Evolutionary conservation across 37 sponge, comb jelly and placozoan species (phyloP), one percentile per base, ranked within the genome.

Genomic region (Bolinopsis microptera): DNA sequence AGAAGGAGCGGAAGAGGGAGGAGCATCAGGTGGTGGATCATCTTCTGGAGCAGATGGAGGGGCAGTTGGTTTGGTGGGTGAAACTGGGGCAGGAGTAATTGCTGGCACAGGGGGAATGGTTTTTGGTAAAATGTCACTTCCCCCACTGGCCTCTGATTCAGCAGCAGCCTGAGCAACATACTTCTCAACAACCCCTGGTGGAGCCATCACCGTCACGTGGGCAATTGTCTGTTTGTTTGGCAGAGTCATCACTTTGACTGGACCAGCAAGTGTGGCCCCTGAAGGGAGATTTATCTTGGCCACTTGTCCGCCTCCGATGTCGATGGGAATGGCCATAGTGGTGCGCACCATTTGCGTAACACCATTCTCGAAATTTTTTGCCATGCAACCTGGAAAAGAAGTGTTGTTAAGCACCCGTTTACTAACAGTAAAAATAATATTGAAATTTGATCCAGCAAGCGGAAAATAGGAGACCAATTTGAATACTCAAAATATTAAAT

Each of bases 161-260:
- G 90, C 90, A 25, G 90, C 90, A 21, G 90, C 90, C 61, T 86
- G 90, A 24, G 90, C 90, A 40, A 86, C 90, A 27, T 41, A 86
- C 61, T 86, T 86, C 61, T 86, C 90, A 9, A 86, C 90, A 3
- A 86, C 90, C 9, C 90, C 90, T 0, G 90, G 90, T 1, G 48
- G 90, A 0, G 90, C 90, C 90, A 86, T 86, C 0, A 86, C 90
- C 5, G 90, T 86, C 61, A 86, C 90, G 30, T 86, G 90, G 48
- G 90, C 90, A 36, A 86, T 86, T 39, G 90, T 86, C 30, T 86
- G 90, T 25, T 41, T 22, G 61, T 86, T 39, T 28, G 41, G 26
- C 13, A 86, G 27, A 3, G 90, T 86, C 90, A 86, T 80, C 2
- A 80, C 82, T 38, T 86, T 86, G 48, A 86, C 90, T 13, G 90